phyloP scores from a whole-genome alignment of 2,797 vertebrate genomes.

The Melanotaenia boesemani region DNA sequence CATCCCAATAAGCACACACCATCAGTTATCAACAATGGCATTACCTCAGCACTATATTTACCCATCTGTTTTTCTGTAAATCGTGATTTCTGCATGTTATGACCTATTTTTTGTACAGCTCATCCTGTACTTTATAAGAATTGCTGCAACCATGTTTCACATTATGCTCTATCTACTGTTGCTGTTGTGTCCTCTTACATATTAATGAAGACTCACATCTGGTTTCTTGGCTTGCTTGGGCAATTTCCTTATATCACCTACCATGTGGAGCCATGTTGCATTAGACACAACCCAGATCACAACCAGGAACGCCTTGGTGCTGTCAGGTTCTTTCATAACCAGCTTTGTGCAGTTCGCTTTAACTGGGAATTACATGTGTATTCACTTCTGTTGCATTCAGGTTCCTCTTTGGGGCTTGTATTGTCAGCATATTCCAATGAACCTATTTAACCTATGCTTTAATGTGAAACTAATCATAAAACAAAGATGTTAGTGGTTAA shows the following conservation, averaged over 20 bases:
- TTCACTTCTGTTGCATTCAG: not conserved
- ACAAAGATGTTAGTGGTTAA: no score
- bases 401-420: not conserved
- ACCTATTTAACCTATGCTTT: not conserved
- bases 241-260: not conserved
- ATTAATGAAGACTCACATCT: not conserved
- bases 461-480: not conserved
- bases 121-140: not conserved
- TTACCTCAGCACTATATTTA: no score
- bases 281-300: not conserved
- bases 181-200: not conserved
- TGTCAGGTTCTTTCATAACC: not conserved
- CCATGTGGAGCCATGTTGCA: conserved; percentile 1
- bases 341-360: not conserved
- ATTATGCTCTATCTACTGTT: not conserved
- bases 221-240: not conserved
- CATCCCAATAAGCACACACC: conserved; percentile 2
- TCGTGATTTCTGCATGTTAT: not conserved
- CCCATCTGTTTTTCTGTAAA: not conserved
- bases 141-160: not conserved
- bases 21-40: not conserved
- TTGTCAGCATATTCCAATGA: not conserved
- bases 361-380: not conserved
- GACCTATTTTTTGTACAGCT: not conserved
- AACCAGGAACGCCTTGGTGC: not conserved